These are phyloP conservation scores for Balanococcus diminutus DNA, from an alignment of 2,888 invertebrate genomes.

Conservation along the genomic window DNA sequence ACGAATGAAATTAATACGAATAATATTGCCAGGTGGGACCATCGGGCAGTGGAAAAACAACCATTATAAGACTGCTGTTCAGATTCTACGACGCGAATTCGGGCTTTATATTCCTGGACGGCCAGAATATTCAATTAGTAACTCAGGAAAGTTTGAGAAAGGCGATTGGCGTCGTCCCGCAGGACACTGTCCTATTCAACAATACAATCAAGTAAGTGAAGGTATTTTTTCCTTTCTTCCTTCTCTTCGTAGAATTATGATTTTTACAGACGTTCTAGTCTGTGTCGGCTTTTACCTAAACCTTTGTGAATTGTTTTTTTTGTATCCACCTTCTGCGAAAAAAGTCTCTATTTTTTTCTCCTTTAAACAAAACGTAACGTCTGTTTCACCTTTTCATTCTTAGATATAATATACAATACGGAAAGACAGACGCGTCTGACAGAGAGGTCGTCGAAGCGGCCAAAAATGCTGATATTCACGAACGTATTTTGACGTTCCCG, in stretches of 20 bases:
- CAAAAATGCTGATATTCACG: conserved; percentile 91
- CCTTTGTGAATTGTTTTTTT: not conserved
- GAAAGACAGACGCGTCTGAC: conserved; percentile 76
- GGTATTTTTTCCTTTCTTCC: conserved; percentile 46
- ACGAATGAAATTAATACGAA: not conserved
- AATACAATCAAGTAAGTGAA: conserved; percentile 77
- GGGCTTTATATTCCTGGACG: conserved; percentile 86
- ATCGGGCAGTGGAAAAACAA: conserved; percentile 93
- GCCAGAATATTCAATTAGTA: conserved; percentile 84
- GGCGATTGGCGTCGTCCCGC: conserved; percentile 93
- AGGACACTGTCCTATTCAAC: conserved; percentile 95
- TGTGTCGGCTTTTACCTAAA: not conserved
- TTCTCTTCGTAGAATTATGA: not conserved
- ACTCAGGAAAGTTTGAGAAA: conserved; percentile 82
- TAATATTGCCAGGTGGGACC: conserved; percentile 75
- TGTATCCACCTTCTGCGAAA: not conserved
- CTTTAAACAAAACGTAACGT: not conserved
- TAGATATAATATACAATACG: conserved; percentile 94
- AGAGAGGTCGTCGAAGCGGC: conserved; percentile 89
- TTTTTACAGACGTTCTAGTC: not conserved
- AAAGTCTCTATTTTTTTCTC: not conserved
- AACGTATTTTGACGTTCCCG: conserved; percentile 87
- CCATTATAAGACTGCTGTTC: conserved; percentile 91
- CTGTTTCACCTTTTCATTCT: conserved; percentile 54
- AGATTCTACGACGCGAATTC: conserved; percentile 93